Evolutionary conservation across 2,113 vertebrate genomes (phyloP), one percentile per base, ranked within the genome.

Genomic region (Anarhynchus alexandrinus): DNA sequence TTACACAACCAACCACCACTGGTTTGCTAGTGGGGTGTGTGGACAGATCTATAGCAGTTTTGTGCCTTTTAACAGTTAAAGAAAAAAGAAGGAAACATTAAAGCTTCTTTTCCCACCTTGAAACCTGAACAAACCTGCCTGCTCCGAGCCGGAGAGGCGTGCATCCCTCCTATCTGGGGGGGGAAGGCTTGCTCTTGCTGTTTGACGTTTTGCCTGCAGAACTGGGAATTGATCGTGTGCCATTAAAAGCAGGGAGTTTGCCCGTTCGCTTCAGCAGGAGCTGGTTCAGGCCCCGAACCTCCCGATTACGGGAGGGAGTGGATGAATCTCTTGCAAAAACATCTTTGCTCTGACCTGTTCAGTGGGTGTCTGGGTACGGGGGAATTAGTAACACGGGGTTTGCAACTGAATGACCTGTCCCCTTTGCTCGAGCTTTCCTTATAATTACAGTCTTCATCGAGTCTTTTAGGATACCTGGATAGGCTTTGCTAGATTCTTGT

Each of bases 141-240:
- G 2, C 66, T 43, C 19, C 0, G 1, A 86, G 13, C 3, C 1
- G 0, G 54, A 54, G 93, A 57, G 92, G 36, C 0, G 3, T 55
- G 40, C 42, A 5, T 12, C 25, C 0, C 30, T 17, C 16, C 6
- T 55, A n/a, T 58, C 49, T 27, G 32, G 55, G 29, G 65, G 71
- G 43, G 4, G 29, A 43, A 58, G 71, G 58, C 59, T 86, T 43
- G 36, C 20, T 71, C 20, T 25, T 38, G 34, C 55, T 25, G 25
- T 45, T 38, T 58, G 29, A 11, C 29, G 40, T 11, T 43, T 34
- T 77, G 82, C 74, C 70, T 82, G 76, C 43, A 70, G 52, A 52
- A 5, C 82, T 62, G 71, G 59, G 79, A 88, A 13, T 11, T 54
- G 66, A 55, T 69, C 69, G 32, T 0, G 1, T 49, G 91, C 87